Evolutionary conservation across 2,113 vertebrate genomes (phyloP), one percentile per base, ranked within the genome.

Genomic region (Heterotilapia buettikoferi): DNA sequence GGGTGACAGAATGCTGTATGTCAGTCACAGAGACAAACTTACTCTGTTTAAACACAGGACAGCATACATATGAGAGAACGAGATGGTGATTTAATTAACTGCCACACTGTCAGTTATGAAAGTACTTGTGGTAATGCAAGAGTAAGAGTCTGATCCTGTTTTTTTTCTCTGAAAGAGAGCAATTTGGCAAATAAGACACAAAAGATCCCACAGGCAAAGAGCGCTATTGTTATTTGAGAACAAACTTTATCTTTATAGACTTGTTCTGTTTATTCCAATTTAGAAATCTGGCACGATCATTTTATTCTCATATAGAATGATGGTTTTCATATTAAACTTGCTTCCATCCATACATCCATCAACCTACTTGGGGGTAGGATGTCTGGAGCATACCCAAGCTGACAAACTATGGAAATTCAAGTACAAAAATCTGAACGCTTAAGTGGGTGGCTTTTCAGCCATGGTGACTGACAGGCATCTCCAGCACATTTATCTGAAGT

Each of bases 61-160:
- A 79, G 86, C 47, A 89, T 83, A 88, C 89, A 83, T 89, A 90
- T 92, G 83, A 90, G 52, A 80, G 66, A 85, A 88, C 53, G 84
- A 85, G 76, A 86, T 87, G 86, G 40, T 83, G 50, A 90, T 89
- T 92, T 85, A 93, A 93, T 93, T 92, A 93, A 82, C 85, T 85
- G 85, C 63, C 85, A 86, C 82, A 38, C n/a, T 89, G 71, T 82
- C 84, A 31, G 40, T 79, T 78, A 73, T 56, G 84, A 5, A n/a
- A 86, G 61, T 14, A 40, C 57, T 63, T 59, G 33, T 52, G 80
- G 54, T 47, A 73, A 56, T 9, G 40, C 21, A 38, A 38, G 57
- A n/a, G 29, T 21, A n/a, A 83, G 83, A 53, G n/a, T 21, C 6
- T 36, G 38, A 68, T 43, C 18, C 43, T 13, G 14, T 83, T 90